Conservation (phyloP, 2,113 vertebrate genomes). For the Bos indicus region DNA sequence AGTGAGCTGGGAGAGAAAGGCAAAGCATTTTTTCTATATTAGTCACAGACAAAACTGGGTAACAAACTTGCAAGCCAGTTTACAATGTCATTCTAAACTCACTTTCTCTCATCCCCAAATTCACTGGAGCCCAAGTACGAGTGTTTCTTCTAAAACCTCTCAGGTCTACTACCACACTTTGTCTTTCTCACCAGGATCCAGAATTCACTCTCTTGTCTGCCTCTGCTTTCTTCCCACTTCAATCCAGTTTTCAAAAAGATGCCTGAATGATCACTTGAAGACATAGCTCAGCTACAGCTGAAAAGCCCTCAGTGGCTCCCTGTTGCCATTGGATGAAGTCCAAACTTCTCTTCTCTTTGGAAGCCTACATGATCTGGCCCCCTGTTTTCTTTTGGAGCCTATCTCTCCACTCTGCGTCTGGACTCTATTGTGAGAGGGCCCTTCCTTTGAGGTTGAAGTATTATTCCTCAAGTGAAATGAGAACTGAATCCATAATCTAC, state of each 20-base stretch:
- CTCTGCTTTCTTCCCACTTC: constrained; percentile 1
- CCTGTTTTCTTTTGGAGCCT: neutral
- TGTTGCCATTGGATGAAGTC: neutral
- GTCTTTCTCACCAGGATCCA: neutral
- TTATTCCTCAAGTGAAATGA: neutral
- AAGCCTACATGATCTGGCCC: neutral
- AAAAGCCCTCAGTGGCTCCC: neutral
- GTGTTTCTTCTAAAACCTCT: neutral
- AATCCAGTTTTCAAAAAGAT: neutral
- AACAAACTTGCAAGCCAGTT: neutral
- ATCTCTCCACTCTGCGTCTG: neutral
- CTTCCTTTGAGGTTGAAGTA: neutral
- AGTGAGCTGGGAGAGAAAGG: neutral
- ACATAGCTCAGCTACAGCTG: neutral
- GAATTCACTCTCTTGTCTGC: neutral
- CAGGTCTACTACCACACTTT: neutral
- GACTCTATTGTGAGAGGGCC: neutral
- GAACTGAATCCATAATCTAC: neutral
- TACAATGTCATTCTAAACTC: neutral
- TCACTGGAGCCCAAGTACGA: neutral
- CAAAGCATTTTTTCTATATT: neutral
- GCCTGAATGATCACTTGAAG: neutral
- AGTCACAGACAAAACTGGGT: neutral
- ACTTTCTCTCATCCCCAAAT: neutral
- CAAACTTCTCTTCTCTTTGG: neutral